These are phyloP conservation scores for Hippocampus mohnikei DNA, from an alignment of 2,113 vertebrate genomes.

Conservation along the genomic window DNA sequence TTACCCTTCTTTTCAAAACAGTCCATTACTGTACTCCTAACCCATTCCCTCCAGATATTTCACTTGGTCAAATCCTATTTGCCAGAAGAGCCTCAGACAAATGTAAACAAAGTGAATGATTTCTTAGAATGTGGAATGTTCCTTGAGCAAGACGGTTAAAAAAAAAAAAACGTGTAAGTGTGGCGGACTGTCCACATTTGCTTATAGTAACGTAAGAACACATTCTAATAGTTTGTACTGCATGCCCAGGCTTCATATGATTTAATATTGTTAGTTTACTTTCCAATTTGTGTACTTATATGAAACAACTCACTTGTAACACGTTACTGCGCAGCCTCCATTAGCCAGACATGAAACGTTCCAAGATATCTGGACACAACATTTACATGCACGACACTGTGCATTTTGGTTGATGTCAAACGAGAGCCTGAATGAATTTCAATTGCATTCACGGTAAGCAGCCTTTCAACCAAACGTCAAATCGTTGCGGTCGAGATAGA, in stretches of 20 bases:
- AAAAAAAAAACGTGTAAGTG: conserved; percentile 39
- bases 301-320: conserved; percentile 36
- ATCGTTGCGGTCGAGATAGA: conserved; percentile 60
- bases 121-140: conserved; percentile 55
- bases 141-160: conserved; percentile 50
- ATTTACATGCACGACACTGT: conserved; percentile 5
- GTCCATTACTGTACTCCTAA: conserved; percentile 15
- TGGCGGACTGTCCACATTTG: background rate
- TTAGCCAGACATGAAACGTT: conserved; percentile 30
- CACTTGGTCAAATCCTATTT: conserved; percentile 49
- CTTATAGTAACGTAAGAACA: conserved; percentile 46
- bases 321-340: conserved; percentile 33
- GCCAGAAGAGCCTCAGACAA: conserved; percentile 44
- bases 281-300: conserved; percentile 30
- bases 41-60: conserved; percentile 43
- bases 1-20: background rate
- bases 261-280: conserved; percentile 39
- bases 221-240: background rate
- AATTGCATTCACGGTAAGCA: conserved; percentile 44
- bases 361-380: conserved; percentile 20
- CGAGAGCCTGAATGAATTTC: conserved; percentile 40
- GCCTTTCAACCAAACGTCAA: conserved; percentile 56
- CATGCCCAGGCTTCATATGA: conserved; percentile 12
- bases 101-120: conserved; percentile 54
- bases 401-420: conserved; percentile 45